Conservation (phyloP, 2,113 vertebrate species). For the Crotalus horridus region DNA sequence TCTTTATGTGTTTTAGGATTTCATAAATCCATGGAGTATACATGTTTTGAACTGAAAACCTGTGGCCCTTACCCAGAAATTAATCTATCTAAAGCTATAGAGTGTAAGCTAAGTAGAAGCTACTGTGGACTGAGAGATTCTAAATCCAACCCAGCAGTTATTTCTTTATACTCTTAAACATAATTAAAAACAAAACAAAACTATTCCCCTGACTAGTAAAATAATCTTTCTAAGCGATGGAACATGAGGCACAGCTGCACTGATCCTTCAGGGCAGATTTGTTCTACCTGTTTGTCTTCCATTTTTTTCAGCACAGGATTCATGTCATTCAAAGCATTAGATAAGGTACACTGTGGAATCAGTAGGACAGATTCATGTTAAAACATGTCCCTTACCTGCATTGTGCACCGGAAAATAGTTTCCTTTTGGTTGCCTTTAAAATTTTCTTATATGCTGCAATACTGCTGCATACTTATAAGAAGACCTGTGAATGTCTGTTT, state of each 20-base stretch:
- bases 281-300: conserved; percentile 32
- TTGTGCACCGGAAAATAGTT: conserved; percentile 17
- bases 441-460: conserved; percentile 33
- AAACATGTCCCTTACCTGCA: conserved; percentile 33
- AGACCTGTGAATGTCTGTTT: not conserved
- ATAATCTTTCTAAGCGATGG: not conserved
- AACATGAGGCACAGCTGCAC: conserved; percentile 7
- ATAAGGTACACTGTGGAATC: conserved; percentile 12
- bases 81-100: not conserved
- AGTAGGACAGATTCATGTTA: conserved; percentile 35
- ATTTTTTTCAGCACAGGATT: conserved; percentile 28
- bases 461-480: conserved; percentile 23
- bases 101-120: not conserved
- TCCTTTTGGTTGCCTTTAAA: conserved; percentile 33
- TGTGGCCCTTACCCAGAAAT: not conserved
- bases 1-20: not conserved
- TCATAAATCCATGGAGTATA: not conserved
- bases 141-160: not conserved
- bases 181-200: not conserved
- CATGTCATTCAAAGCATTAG: not conserved
- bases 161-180: not conserved
- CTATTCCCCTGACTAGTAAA: not conserved
- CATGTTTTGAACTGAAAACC: not conserved
- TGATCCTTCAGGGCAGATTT: conserved; percentile 24
- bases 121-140: not conserved